Evolutionary conservation across 1,140 invertebrate genomes (phyloP).

Genomic region (Acyrthosiphon pisum): DNA sequence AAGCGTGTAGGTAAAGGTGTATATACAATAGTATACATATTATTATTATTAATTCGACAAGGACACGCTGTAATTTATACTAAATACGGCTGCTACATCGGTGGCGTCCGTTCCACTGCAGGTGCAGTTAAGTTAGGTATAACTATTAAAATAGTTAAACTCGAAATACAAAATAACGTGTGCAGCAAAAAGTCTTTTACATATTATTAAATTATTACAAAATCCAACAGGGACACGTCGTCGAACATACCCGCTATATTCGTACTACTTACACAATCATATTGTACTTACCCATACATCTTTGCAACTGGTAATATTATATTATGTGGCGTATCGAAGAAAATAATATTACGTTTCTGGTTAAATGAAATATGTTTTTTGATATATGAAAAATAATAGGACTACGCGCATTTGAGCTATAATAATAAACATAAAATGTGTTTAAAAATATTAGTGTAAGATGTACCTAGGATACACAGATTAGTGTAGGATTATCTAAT

Average conservation of each 20-base stretch:
- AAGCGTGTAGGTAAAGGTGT: background rate
- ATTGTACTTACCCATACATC: background rate
- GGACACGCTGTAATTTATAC: background rate
- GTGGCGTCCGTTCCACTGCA: background rate
- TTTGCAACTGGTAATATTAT: background rate
- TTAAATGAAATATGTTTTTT: background rate
- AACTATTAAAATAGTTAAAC: background rate
- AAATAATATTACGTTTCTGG: background rate
- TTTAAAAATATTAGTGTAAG: background rate
- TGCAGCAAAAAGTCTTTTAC: background rate
- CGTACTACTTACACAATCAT: background rate
- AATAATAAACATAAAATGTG: background rate
- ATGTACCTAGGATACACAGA: no score
- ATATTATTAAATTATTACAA: no score
- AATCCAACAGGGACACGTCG: no score
- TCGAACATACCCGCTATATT: background rate
- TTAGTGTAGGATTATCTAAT: no score
- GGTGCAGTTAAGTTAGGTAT: background rate
- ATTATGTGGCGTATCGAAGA: background rate
- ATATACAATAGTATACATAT: background rate
- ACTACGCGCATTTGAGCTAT: no score
- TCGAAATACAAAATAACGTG: background rate
- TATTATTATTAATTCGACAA: constrained; percentile 18
- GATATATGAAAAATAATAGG: background rate
- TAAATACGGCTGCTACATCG: background rate